These are phyloP conservation scores for Cossypha caffra DNA, from an alignment of 2,797 vertebrate species.

Conservation along the genomic window DNA sequence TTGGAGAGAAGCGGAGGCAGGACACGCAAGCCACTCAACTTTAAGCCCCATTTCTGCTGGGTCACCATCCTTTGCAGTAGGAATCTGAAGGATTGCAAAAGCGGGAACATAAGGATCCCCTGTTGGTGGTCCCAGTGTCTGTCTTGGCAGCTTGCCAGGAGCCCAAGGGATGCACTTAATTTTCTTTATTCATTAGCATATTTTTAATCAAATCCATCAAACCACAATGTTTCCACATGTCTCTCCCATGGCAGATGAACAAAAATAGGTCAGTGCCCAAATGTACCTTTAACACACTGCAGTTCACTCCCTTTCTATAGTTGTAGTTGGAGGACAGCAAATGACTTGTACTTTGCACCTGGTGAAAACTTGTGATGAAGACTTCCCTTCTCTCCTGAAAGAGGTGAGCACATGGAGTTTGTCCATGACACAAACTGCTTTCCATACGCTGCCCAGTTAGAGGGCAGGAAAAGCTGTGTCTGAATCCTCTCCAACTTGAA, in stretches of 20 bases:
- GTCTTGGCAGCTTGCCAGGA: conserved; percentile 52
- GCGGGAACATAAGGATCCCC: conserved; percentile 48
- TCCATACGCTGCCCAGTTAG: background rate
- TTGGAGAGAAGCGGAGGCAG: conserved; percentile 13
- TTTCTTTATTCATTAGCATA: conserved; percentile 70
- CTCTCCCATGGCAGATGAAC: conserved; percentile 63
- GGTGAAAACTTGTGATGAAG: background rate
- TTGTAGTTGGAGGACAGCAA: background rate
- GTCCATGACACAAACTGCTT: background rate
- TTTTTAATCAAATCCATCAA: conserved; percentile 72
- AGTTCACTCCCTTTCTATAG: background rate
- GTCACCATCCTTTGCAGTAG: background rate
- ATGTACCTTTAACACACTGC: background rate
- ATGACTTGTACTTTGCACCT: background rate
- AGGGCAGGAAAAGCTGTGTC: background rate
- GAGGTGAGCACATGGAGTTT: background rate
- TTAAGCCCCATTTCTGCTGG: background rate
- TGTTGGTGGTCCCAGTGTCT: conserved; percentile 62
- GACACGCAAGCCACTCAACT: background rate
- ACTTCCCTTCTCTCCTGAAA: background rate
- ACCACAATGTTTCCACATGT: conserved; percentile 69
- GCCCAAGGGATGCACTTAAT: conserved; percentile 69
- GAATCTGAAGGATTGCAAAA: conserved; percentile 39
- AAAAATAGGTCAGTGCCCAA: conserved; percentile 62
- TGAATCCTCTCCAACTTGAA: conserved; percentile 11